phyloP scores from a whole-genome alignment of 2,797 vertebrate genomes.

The Paramormyrops hopkinsi region DNA sequence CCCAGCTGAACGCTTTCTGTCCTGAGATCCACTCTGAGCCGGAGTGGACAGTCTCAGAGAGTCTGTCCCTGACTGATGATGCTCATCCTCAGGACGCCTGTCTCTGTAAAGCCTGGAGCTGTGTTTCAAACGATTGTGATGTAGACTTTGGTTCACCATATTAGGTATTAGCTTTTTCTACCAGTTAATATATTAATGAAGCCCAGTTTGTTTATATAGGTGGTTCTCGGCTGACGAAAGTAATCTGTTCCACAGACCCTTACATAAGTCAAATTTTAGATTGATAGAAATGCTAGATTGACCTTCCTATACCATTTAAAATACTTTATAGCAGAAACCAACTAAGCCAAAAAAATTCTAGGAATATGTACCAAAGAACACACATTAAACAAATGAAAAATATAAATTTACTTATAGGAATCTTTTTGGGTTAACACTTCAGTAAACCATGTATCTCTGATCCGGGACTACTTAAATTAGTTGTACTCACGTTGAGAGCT shows the following conservation, averaged over 20 bases:
- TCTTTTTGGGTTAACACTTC: not conserved
- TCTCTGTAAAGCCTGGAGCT: not conserved
- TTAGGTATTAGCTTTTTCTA: not conserved
- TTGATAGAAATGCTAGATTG: not conserved
- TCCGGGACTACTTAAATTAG: not conserved
- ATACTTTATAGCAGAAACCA: not conserved
- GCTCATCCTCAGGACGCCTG: not conserved
- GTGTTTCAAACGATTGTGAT: not conserved
- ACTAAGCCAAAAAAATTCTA: not conserved
- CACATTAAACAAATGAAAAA: not conserved
- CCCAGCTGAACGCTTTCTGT: not conserved
- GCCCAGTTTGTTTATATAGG: not conserved
- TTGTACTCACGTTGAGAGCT: not conserved
- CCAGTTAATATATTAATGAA: not conserved
- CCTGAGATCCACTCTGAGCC: not conserved
- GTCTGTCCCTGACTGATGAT: not conserved
- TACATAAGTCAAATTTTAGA: not conserved
- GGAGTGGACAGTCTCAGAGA: not conserved
- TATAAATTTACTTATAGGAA: not conserved
- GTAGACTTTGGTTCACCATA: not conserved
- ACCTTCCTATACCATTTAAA: not conserved
- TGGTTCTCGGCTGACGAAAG: not conserved
- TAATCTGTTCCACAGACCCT: not conserved
- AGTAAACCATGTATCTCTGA: not conserved
- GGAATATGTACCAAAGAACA: not conserved